Evolutionary conservation across 2,888 invertebrate species (phyloP), one percentile per base, ranked within the genome.

Genomic region (Tromatobia lineatoria): DNA sequence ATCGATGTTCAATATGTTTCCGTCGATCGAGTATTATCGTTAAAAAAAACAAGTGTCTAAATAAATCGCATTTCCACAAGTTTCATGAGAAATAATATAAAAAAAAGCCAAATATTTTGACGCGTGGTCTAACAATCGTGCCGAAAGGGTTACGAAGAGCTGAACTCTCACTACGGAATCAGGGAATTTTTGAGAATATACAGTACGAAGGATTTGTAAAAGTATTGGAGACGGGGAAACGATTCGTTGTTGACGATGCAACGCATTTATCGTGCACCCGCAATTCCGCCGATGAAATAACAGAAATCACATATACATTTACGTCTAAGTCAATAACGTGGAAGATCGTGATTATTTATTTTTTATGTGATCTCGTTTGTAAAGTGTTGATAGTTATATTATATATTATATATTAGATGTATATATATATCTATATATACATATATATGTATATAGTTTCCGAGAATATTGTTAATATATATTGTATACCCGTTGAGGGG

Each of bases 281-380:
- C 29, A 18, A 23, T 23, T 1, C 25, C 29, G 25, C 25, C 15
- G 18, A 23, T 45, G 13, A 66, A 10, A 54, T 13, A 67, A 59
- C 57, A 42, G 59, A 29, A 77, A 77, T 77, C 77, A 70, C 47
- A 50, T 78, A 54, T 79, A 71, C 38, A 79, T 79, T 71, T 54
- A 71, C 38, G 78, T 64, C 86, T 64, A 87, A 88, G 87, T 86
- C 86, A 87, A 88, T 89, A 89, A 85, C 66, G 61, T 77, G 67
- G 78, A 80, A 87, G 71, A 80, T 47, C 50, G 78, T 74, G 71
- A 82, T 66, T 79, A 76, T 85, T 87, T 87, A 88, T 88, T 90
- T 89, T 90, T 84, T 88, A 88, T 87, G 89, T 85, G 83, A 88
- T 67, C 82, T 80, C 76, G 79, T 88, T 88, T 88, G 82, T 88